A percentile compares a stretch with the other conserved stretches of the same genome.
Conservation (phyloP, 2,888 invertebrate genomes). For the Meloe dianella region DNA sequence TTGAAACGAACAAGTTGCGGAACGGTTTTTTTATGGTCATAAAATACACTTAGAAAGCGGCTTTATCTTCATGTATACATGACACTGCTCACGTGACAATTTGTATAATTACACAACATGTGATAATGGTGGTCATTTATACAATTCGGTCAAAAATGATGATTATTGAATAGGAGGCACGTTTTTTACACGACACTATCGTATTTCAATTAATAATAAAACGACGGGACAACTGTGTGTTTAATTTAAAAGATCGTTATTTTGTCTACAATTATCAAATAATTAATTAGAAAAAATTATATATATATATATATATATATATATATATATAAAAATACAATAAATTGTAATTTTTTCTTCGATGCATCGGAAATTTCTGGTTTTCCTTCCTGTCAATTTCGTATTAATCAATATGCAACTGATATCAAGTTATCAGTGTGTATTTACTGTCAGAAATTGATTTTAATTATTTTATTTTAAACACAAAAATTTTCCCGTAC, state of each 20-base stretch:
- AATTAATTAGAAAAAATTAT: too few relatives aligned
- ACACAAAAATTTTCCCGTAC: neutral
- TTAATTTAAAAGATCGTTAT: neutral
- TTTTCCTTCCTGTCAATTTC: neutral
- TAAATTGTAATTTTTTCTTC: neutral
- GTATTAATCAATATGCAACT: neutral
- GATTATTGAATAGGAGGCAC: neutral
- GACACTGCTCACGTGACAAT: slow-evolving; percentile 26
- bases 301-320: too few relatives aligned
- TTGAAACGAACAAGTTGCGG: too few relatives aligned
- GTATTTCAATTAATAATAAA: neutral
- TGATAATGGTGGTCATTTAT: slow-evolving; percentile 17
- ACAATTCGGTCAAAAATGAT: slow-evolving; percentile 11
- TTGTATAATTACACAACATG: slow-evolving; percentile 19
- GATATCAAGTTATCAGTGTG: neutral
- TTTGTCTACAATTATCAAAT: neutral
- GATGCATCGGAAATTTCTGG: neutral
- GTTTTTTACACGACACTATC: slow-evolving; percentile 9
- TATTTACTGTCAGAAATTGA: neutral
- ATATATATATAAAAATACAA: neutral
- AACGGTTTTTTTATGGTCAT: neutral
- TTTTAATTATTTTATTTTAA: neutral
- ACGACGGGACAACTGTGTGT: neutral
- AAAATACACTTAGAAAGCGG: neutral
- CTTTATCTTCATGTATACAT: slow-evolving; percentile 17